These are phyloP conservation scores for Enteromius viviparus DNA, from an alignment of 2,797 vertebrate genomes.

Conservation along the genomic window DNA sequence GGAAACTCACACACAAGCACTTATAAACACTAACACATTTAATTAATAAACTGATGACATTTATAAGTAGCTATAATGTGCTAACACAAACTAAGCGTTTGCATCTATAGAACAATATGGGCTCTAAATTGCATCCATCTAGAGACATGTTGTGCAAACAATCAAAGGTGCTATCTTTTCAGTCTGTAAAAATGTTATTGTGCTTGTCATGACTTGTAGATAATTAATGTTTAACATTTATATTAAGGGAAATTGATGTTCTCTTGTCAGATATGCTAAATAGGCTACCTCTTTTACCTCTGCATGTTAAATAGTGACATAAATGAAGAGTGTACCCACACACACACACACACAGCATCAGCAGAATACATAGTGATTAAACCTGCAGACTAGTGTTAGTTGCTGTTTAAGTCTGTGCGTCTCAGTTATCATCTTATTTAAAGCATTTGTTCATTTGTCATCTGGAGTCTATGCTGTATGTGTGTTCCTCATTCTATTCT, in stretches of 20 bases:
- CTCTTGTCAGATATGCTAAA: not conserved
- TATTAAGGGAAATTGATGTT: not conserved
- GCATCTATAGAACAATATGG: not conserved
- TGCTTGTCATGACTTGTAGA: not conserved
- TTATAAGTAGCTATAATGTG: not conserved
- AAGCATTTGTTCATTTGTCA: not conserved
- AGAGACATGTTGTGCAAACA: not conserved
- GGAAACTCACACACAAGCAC: not conserved
- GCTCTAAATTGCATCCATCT: not conserved
- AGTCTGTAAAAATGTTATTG: not conserved
- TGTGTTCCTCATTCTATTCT: not conserved
- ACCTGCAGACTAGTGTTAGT: not conserved
- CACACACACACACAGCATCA: constrained; percentile 7
- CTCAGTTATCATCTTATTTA: not conserved
- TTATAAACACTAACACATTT: constrained; percentile 6
- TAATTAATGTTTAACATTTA: not conserved
- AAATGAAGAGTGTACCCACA: constrained; percentile 8
- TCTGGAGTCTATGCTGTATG: not conserved
- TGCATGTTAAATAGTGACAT: constrained; percentile 37
- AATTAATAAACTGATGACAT: constrained; percentile 14
- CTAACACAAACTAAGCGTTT: not conserved
- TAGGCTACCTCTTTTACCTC: not conserved
- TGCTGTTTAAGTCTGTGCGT: not conserved
- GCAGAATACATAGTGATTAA: constrained; percentile 4
- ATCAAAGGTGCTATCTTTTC: not conserved